Base-by-base conservation (phyloP, 2,888 invertebrate species). In the Napeogenes sylphis region DNA sequence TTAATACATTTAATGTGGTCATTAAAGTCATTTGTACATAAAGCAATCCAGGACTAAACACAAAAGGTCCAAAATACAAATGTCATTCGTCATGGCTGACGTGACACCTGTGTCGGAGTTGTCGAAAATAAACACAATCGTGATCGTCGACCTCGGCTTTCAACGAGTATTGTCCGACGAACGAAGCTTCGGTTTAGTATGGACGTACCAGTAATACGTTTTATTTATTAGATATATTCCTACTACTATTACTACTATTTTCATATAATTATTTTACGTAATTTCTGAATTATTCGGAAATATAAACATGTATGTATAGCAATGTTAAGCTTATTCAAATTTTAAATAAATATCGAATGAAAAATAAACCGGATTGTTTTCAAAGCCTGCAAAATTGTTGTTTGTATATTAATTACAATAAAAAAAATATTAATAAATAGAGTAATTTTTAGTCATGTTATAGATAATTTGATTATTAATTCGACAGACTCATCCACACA, bases 141-240 rank as follows among this genome's bases (percentile, higher is more conserved):
- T 74, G 61, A 57, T 59, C 62, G 63, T 58, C 75, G 73, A 75
- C 79, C 80, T 83, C 75, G 75, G 81, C 72, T 84, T 83, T 86
- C 85, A 82, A 78, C 85, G 78, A 80, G 82, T 81, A 81, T 82
- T 84, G 83, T 84, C 81, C 51, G 51, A 51, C 21, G 6, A 12
- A 51, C 21, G 4, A 30, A 30, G 5, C 10, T 21, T 8, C 4
- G 30, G 30, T 51, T 51, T 51, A 30, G 10, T 51, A 12, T 38
- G 35, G 30, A 35, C 21, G 21, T 45, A 13, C 42, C 8, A 8
- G 38, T 10, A 10, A 42, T 42, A 42, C 10, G 3, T 10, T 42
- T 10, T 42, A 42, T 42, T 42, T 42, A 10, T 5, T 35, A 35
- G 6, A 35, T 35, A 35, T 35, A 35, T 35, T 35, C 4, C 35